Percentiles rank a stretch among this genome's conserved stretches.
These are phyloP conservation scores for Ylistrum balloti DNA, from an alignment of 1,140 invertebrate genomes.

Conservation along the genomic window DNA sequence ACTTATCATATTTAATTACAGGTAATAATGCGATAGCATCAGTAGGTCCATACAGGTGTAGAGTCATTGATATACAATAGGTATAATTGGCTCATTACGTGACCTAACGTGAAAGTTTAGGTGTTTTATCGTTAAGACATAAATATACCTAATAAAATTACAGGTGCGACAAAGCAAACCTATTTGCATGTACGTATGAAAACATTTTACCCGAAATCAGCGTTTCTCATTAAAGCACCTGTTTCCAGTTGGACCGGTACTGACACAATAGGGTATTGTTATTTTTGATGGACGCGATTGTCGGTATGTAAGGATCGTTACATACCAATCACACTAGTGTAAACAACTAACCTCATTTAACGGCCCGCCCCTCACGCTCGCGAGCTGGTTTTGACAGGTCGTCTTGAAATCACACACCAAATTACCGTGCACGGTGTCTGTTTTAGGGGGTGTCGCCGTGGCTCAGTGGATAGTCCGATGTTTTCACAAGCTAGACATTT, in stretches of 20 bases:
- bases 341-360: constrained; percentile 36
- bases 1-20: constrained; percentile 25
- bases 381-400: constrained; percentile 24
- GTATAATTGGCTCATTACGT: not conserved
- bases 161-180: not conserved
- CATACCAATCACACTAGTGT: not conserved
- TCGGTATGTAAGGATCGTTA: not conserved
- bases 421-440: not conserved
- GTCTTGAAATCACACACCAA: not conserved
- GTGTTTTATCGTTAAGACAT: not conserved
- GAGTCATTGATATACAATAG: not conserved
- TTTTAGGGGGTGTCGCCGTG: not conserved
- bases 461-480: not conserved
- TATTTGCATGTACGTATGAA: not conserved
- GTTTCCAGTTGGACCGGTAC: not conserved
- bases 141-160: not conserved
- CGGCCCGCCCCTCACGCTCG: not conserved
- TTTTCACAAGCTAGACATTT: not conserved
- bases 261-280: not conserved
- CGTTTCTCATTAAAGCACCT: not conserved
- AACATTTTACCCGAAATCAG: not conserved
- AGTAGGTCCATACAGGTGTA: not conserved
- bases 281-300: constrained; percentile 18
- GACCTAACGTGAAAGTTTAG: constrained; percentile 3
- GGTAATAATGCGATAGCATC: not conserved